Percentiles rank a stretch among this genome's conserved stretches.
phyloP scores from a whole-genome alignment of 2,888 invertebrate species.

The Diadegma fenestrale region DNA sequence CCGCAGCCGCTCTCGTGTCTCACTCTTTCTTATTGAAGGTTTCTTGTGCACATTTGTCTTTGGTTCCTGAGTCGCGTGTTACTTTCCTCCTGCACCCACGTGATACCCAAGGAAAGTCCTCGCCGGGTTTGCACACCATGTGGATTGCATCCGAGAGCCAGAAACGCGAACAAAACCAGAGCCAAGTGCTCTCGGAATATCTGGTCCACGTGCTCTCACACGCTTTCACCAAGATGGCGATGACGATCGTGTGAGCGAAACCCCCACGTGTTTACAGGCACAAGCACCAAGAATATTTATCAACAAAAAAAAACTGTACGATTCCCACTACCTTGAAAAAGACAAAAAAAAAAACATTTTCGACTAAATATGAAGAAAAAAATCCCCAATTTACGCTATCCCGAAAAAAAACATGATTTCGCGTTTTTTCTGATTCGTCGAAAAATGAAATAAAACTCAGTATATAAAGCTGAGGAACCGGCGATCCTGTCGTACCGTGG shows the following conservation, averaged over 20 bases:
- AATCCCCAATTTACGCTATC: not conserved
- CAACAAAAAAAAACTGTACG: not conserved
- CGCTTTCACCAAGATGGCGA: constrained; percentile 81
- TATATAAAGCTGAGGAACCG: not conserved
- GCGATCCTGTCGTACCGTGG: constrained; percentile 7
- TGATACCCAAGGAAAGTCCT: constrained; percentile 54
- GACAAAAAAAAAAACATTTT: not conserved
- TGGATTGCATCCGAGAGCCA: constrained; percentile 30
- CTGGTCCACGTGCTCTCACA: constrained; percentile 77
- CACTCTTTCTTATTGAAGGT: not conserved
- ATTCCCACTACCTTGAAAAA: not conserved
- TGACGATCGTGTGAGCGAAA: constrained; percentile 19
- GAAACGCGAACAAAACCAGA: constrained; percentile 32
- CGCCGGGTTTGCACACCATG: constrained; percentile 13
- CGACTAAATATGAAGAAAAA: not conserved
- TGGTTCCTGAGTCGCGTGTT: constrained; percentile 17
- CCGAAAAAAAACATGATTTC: not conserved
- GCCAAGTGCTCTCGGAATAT: constrained; percentile 56
- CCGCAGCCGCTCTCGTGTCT: not conserved
- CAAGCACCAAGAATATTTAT: not conserved
- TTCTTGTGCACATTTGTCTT: constrained; percentile 49
- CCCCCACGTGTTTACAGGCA: constrained; percentile 20
- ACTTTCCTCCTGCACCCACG: constrained; percentile 25
- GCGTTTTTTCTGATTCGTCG: not conserved
- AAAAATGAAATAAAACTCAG: not conserved